These are phyloP conservation scores for Nixonia krombeini DNA, from an alignment of 1,140 invertebrate genomes.

Conservation along the genomic window DNA sequence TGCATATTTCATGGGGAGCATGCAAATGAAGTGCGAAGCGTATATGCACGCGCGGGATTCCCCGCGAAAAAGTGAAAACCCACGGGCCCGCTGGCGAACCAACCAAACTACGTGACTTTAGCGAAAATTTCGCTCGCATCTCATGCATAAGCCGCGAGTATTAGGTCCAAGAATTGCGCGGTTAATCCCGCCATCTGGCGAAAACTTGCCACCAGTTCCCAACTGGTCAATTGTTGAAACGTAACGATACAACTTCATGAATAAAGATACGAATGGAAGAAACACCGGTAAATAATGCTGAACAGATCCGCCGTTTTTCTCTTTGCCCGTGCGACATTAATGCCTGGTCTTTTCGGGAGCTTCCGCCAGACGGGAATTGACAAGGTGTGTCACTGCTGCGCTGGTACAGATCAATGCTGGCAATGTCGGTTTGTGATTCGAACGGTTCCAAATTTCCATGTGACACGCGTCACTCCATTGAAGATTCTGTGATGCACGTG, in stretches of 20 bases:
- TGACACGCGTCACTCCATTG: no score
- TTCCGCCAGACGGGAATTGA: no score
- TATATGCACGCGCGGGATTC: slow-evolving; percentile 33
- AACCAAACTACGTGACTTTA: slow-evolving; percentile 50
- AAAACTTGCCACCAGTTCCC: slow-evolving; percentile 31
- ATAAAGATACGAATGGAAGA: no score
- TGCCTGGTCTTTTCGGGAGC: no score
- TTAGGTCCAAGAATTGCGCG: slow-evolving; percentile 33
- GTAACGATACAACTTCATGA: slow-evolving; percentile 35
- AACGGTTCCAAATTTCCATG: no score
- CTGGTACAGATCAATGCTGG: no score
- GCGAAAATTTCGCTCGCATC: slow-evolving; percentile 51
- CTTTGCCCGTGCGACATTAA: not conserved
- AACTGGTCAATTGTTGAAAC: no score
- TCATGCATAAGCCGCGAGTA: slow-evolving; percentile 56
- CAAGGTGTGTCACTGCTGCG: no score
- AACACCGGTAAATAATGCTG: no score
- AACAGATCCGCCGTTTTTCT: no score
- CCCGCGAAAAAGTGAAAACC: slow-evolving; percentile 35
- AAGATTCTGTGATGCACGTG: no score
- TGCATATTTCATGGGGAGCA: slow-evolving; percentile 61
- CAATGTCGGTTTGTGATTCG: no score
- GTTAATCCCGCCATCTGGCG: slow-evolving; percentile 23
- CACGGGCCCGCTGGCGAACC: slow-evolving; percentile 17
- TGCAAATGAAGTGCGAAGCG: slow-evolving; percentile 54